Evolutionary conservation across 2,888 invertebrate species (phyloP), one percentile per base, ranked within the genome.

Genomic region (Eudemis profundana): DNA sequence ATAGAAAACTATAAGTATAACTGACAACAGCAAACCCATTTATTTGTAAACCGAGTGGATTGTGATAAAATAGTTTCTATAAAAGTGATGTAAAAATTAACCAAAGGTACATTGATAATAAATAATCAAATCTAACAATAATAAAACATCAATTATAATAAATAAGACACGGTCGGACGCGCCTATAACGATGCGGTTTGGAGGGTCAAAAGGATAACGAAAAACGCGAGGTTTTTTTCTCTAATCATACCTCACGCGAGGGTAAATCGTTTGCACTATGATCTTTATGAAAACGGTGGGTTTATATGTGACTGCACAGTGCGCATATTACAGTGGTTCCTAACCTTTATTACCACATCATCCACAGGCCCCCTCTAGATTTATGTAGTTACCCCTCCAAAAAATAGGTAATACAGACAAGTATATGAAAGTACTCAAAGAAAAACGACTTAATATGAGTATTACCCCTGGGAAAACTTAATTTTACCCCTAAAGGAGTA

Each of bases 141-240:
- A 17, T 46, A 19, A 7, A 49, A 60, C 27, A 36, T 51, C 29
- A 27, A 60, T 44, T 36, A 69, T 69, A 68, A 74, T 57, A 29
- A 33, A 57, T 61, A 70, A 74, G 66, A 51, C 33, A 64, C 73
- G 81, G 74, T 79, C 72, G 74, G 66, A 74, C 75, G 78, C 79
- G 71, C 68, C 47, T 50, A 60, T 71, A 74, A 71, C 15, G 50
- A 27, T 72, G 73, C 70, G 66, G 70, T 74, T 68, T 57, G 70
- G 71, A 68, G 81, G 81, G 83, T 83, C 78, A 79, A 75, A 71
- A 72, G 68, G 69, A 71, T 62, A 50, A 64, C 64, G 19, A 68
- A 74, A 73, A 60, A 51, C 71, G 74, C 69, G 70, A 74, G 50
- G 38, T 69, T 40, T 74, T 78, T 81, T 78, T 76, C 73, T 70